These are phyloP conservation scores for Tenthredo mesomela DNA, from an alignment of 2,888 invertebrate species.

Conservation along the genomic window DNA sequence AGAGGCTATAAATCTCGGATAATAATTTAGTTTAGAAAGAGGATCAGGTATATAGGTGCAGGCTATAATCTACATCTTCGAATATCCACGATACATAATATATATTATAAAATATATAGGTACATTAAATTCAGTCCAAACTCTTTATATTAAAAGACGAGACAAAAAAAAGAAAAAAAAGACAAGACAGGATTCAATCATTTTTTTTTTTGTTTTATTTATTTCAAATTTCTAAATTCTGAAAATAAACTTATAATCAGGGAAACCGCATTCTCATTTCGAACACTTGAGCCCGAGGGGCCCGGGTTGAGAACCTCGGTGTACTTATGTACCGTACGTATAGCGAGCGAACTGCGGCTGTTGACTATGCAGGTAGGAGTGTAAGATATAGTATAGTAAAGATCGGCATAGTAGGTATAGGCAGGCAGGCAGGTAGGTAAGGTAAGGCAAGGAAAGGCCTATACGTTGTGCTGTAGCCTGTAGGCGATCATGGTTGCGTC, in stretches of 20 bases:
- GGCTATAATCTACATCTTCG: not conserved
- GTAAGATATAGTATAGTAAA: not conserved
- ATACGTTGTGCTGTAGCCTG: conserved; percentile 32
- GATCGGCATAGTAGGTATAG: not conserved
- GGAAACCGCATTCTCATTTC: not conserved
- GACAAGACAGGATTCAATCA: not conserved
- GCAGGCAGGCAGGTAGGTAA: conserved; percentile 8
- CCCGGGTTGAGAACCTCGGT: conserved; percentile 30
- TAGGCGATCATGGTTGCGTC: conserved; percentile 23
- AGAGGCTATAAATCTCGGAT: conserved; percentile 3
- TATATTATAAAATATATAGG: no score
- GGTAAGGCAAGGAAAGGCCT: not conserved
- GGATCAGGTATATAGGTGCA: not conserved
- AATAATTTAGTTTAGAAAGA: conserved; percentile 36
- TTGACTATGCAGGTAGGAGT: conserved; percentile 9
- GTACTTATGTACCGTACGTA: conserved; percentile 13
- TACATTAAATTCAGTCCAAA: not conserved
- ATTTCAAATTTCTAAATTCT: not conserved
- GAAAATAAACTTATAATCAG: not conserved
- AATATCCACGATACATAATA: no score
- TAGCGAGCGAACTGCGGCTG: not conserved
- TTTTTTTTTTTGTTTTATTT: not conserved
- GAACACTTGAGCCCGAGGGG: not conserved
- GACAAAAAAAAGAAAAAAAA: not conserved
- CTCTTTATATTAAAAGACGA: no score